These are phyloP conservation scores for Grantiella picta DNA, from an alignment of 2,113 vertebrate species.

Conservation along the genomic window DNA sequence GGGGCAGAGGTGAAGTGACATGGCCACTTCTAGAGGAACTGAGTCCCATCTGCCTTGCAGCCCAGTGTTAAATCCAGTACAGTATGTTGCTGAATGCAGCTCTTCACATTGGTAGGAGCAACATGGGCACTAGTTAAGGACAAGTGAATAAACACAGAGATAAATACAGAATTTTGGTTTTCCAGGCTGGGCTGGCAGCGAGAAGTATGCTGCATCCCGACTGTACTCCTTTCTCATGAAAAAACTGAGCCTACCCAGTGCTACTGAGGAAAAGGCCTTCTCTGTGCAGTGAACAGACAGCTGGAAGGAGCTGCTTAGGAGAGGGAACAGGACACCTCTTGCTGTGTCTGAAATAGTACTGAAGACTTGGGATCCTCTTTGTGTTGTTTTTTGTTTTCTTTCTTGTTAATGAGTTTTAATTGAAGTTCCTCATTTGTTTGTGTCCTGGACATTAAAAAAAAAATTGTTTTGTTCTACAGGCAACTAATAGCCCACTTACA, in stretches of 20 bases:
- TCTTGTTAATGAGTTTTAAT: neutral
- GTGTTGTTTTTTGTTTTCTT: neutral
- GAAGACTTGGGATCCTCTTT: neutral
- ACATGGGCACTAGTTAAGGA: neutral
- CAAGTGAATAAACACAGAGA: neutral
- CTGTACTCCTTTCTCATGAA: neutral
- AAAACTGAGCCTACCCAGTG: neutral
- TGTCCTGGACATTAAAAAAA: neutral
- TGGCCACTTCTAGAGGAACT: neutral
- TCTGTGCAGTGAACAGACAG: neutral
- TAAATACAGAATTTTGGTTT: neutral
- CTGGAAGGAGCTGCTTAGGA: neutral
- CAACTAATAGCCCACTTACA: conserved; percentile 89
- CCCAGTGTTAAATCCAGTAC: neutral
- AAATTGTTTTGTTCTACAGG: conserved; percentile 66
- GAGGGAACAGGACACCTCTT: neutral
- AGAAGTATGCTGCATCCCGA: neutral
- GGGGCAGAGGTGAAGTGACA: neutral
- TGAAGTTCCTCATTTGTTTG: neutral
- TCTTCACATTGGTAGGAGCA: neutral
- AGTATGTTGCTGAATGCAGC: neutral
- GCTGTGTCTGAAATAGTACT: neutral
- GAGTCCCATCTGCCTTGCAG: neutral
- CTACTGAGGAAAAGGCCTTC: neutral
- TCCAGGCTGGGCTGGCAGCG: neutral